Evolutionary conservation across 2,888 invertebrate genomes (phyloP).

Genomic region (Oscheius onirici): DNA sequence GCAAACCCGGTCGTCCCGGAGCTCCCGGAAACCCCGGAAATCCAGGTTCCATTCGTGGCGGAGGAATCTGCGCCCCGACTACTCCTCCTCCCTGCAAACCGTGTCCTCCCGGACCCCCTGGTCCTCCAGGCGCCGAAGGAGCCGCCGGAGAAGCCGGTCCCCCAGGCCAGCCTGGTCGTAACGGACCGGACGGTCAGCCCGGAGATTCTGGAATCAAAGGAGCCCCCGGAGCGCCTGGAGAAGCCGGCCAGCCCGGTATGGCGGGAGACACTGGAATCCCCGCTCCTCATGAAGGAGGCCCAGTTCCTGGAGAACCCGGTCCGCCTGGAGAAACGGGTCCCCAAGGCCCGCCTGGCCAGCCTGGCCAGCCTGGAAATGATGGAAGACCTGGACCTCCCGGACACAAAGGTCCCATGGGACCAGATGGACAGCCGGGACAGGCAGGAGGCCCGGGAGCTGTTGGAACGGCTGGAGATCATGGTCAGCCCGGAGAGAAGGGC

Average conservation of each 20-base stretch:
- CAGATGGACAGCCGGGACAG: background rate
- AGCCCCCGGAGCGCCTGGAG: conserved; percentile 52
- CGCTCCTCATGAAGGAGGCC: conserved; percentile 52
- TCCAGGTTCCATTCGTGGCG: conserved; percentile 43
- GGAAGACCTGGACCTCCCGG: conserved; percentile 20
- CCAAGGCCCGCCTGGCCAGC: conserved; percentile 12
- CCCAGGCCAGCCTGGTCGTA: conserved; percentile 41
- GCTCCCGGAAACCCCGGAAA: conserved; percentile 41
- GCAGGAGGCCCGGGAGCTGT: background rate
- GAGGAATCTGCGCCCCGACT: conserved; percentile 58
- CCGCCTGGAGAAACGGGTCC: conserved; percentile 32
- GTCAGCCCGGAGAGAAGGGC: conserved; percentile 19
- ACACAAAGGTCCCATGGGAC: conserved; percentile 13
- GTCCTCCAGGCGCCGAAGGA: conserved; percentile 56
- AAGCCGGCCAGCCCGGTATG: conserved; percentile 48
- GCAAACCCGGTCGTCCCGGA: conserved; percentile 43
- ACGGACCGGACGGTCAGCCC: conserved; percentile 34
- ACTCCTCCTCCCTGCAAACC: conserved; percentile 59
- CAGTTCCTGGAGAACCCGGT: conserved; percentile 42
- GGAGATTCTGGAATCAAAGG: conserved; percentile 35
- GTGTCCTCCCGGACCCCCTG: conserved; percentile 59
- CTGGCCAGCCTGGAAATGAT: conserved; percentile 21
- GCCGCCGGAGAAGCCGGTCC: conserved; percentile 53
- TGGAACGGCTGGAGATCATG: conserved; percentile 15
- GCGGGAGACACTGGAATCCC: conserved; percentile 41